Percentiles rank a stretch among this genome's conserved stretches.
phyloP scores from a whole-genome alignment of 2,113 vertebrate genomes.

The Varanus salvator region DNA sequence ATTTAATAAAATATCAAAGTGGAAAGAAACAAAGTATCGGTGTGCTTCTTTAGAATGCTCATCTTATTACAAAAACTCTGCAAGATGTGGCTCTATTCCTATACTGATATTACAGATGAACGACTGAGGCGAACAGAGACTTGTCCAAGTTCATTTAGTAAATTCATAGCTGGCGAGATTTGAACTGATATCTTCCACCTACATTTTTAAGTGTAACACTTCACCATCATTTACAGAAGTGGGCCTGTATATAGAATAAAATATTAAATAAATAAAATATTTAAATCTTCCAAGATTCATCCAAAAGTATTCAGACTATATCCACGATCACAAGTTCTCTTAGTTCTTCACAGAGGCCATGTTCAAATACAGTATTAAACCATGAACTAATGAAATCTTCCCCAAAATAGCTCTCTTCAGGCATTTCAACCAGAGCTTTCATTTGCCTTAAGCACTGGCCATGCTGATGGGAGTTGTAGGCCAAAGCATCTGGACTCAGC shows the following conservation, averaged over 20 bases:
- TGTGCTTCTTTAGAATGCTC: background rate
- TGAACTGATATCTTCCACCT: background rate
- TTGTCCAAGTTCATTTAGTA: background rate
- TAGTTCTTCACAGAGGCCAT: background rate
- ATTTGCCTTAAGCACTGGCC: too few relatives aligned
- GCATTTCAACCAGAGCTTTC: too few relatives aligned
- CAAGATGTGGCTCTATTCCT: background rate
- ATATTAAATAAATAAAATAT: background rate
- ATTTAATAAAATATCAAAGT: background rate
- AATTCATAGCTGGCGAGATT: background rate
- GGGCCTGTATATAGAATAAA: background rate
- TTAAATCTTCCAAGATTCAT: background rate
- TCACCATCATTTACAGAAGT: background rate
- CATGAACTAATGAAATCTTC: too few relatives aligned
- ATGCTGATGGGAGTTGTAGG: too few relatives aligned
- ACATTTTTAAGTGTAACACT: too few relatives aligned
- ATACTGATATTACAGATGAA: background rate
- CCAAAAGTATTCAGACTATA: background rate
- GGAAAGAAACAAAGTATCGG: background rate
- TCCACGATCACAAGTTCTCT: background rate
- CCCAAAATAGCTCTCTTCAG: too few relatives aligned
- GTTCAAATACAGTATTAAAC: background rate
- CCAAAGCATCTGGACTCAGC: background rate
- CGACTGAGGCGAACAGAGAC: background rate
- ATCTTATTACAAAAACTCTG: background rate